Conservation (phyloP, 2,888 invertebrate species). For the Sesia apiformis region DNA sequence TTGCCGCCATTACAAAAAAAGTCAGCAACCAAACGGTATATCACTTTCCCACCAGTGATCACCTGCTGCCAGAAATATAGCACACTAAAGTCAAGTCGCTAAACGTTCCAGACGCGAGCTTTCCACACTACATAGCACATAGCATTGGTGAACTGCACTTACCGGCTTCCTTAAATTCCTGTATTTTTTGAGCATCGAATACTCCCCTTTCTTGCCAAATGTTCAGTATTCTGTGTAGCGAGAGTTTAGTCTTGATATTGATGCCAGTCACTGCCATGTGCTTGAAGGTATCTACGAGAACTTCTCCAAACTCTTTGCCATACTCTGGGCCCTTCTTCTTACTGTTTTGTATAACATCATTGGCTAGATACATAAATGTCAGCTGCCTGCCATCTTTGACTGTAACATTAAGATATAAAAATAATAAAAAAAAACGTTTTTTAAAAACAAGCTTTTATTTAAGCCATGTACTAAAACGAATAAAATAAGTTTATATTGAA, state of each 20-base stretch:
- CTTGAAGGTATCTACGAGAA: slow-evolving; percentile 87
- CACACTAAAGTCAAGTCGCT: too few species aligned
- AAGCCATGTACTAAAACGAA: too few species aligned
- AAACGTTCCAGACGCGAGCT: too few species aligned
- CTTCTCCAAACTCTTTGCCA: slow-evolving; percentile 88
- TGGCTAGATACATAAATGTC: slow-evolving; percentile 97
- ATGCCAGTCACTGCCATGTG: slow-evolving; percentile 83
- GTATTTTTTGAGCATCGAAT: slow-evolving; percentile 86
- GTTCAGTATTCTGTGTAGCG: slow-evolving; percentile 85
- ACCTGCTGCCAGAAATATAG: too few species aligned
- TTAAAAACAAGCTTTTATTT: too few species aligned
- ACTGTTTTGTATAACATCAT: slow-evolving; percentile 99
- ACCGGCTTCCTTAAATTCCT: slow-evolving; percentile 82
- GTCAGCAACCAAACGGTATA: too few species aligned
- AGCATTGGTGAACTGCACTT: slow-evolving; percentile 11
- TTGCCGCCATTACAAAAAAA: too few species aligned
- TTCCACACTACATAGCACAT: too few species aligned
- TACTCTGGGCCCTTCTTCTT: slow-evolving; percentile 98
- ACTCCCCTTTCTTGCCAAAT: slow-evolving; percentile 96
- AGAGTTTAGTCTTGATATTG: slow-evolving; percentile 87
- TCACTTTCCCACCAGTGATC: too few species aligned
- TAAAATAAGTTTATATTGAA: too few species aligned
- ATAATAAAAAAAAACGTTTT: too few species aligned
- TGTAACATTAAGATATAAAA: slow-evolving; percentile 49
- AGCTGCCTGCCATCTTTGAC: slow-evolving; percentile 89